Evolutionary conservation across 1,140 invertebrate genomes (phyloP), one percentile per base, ranked within the genome.

Genomic region (Ips nitidus): DNA sequence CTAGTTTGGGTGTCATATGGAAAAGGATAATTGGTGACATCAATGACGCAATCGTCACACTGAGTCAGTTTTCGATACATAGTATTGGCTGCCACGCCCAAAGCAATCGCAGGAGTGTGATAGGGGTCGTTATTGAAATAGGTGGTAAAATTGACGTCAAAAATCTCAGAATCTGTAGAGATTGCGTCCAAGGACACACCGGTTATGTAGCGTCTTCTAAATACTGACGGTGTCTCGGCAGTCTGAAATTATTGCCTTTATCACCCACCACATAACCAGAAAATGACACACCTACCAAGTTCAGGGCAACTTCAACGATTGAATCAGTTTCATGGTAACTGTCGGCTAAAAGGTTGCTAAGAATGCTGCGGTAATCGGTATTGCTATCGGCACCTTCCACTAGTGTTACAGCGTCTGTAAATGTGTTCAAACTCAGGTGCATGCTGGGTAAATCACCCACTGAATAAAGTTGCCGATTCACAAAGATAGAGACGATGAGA

Each of bases 51-150:
- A 5, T 77, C 74, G 65, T 42, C 8, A 38, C 65, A 67, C 41
- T 75, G 57, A 40, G 80, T 81, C 50, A 74, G 2, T 89, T 77
- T 45, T 47, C 58, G 22, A 52, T 78, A 73, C n/a, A 79, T 72
- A 0, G 73, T 52, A 53, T 79, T 77, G 53, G 78, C 58, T 1
- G 74, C 55, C 8, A 78, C 62, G 5, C 70, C 73, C 38, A 79
- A 55, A 38, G 76, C 63, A 42, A 80, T 65, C 6, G 64, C 76
- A 2, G 88, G 84, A 45, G 88, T 85, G 77, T 93, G 91, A 76
- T 86, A 88, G 0, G 90, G 84, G 66, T 87, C 86, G 75, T 88
- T 88, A 60, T 88, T 88, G 71, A 88, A 86, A 85, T 86, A 88
- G 22, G 83, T 84, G 7, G 74, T 76, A 8, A 55, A 1, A 0